Evolutionary conservation across 1,140 invertebrate species (phyloP).

Genomic region (Drosophila melanica): DNA sequence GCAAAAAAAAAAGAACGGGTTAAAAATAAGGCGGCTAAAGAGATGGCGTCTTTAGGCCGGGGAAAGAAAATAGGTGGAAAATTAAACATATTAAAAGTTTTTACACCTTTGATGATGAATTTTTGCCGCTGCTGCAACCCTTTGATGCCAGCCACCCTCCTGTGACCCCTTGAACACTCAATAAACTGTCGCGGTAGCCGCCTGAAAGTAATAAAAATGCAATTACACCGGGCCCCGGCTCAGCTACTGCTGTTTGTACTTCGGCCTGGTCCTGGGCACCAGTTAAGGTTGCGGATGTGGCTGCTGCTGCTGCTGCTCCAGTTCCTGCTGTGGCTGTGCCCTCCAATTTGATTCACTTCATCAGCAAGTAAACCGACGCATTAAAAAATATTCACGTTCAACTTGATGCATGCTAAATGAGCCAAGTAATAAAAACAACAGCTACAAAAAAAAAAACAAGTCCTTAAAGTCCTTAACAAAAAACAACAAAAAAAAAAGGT

Average conservation of each 20-base stretch:
- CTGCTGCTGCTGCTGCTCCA: conserved; percentile 1
- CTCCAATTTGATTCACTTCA: conserved; percentile 82
- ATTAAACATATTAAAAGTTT: conserved; percentile 84
- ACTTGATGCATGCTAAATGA: conserved; percentile 70
- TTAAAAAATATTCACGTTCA: conserved; percentile 71
- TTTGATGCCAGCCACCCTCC: conserved; percentile 28
- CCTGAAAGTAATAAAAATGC: conserved; percentile 82
- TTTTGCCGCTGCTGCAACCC: conserved; percentile 60
- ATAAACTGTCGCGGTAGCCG: conserved; percentile 68
- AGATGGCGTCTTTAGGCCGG: not conserved
- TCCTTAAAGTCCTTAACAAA: conserved; percentile 53
- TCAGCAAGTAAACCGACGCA: conserved; percentile 79
- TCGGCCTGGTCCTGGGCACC: conserved; percentile 21
- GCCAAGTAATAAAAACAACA: conserved; percentile 67
- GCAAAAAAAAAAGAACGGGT: conserved; percentile 1
- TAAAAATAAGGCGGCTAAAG: not conserved
- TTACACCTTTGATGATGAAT: conserved; percentile 83
- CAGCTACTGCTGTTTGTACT: not conserved
- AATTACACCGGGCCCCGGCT: conserved; percentile 63
- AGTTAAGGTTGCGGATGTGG: conserved; percentile 37
- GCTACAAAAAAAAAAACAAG: conserved; percentile 20
- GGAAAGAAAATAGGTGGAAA: conserved; percentile 67
- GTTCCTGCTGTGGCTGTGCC: conserved; percentile 17
- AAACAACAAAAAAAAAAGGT: conserved; percentile 28
- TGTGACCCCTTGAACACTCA: conserved; percentile 43